Evolutionary conservation across 2,113 vertebrate genomes (phyloP).

Genomic region (Promerops cafer): DNA sequence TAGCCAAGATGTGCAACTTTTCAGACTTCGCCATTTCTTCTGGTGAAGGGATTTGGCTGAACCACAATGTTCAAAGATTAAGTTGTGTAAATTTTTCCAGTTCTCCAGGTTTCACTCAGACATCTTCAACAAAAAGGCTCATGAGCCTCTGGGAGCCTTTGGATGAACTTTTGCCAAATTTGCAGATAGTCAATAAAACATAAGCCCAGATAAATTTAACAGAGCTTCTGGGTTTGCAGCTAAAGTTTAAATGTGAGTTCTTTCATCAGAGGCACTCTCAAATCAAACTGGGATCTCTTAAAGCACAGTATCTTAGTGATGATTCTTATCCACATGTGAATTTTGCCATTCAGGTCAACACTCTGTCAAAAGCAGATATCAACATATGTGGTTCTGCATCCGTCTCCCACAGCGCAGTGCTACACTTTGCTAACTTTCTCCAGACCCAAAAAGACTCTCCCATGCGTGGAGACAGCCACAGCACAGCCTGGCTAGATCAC

Average conservation of each 20-base stretch:
- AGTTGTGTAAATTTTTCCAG: not conserved
- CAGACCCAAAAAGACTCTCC: not conserved
- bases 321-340: not conserved
- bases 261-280: not conserved
- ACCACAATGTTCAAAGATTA: not conserved
- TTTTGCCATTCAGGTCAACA: not conserved
- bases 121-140: not conserved
- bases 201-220: not conserved
- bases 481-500: not conserved
- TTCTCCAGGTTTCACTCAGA: not conserved
- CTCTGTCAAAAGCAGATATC: constrained; percentile 15
- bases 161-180: not conserved
- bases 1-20: not conserved
- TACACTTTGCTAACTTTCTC: constrained; percentile 27
- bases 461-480: not conserved
- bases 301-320: not conserved
- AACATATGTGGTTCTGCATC: not conserved
- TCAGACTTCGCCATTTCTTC: not conserved
- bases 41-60: not conserved
- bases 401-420: not conserved
- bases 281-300: not conserved
- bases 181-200: not conserved
- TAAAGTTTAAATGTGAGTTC: not conserved
- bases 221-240: not conserved
- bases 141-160: not conserved